Evolutionary conservation across 1,140 invertebrate genomes (phyloP).

Genomic region (Dolichoris vasculosae): DNA sequence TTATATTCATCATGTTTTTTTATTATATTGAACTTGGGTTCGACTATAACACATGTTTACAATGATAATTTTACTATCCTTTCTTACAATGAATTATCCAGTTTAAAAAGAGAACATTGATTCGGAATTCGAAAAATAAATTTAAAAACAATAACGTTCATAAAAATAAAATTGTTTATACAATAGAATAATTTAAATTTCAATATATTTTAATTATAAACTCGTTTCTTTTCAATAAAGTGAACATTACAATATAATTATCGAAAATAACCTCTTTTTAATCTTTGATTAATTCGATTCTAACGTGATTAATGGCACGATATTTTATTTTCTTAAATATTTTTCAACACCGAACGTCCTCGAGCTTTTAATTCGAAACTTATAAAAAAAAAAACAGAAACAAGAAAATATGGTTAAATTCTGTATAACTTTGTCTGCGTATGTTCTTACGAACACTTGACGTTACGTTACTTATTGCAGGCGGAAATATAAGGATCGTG

Average conservation of each 20-base stretch:
- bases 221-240: background rate
- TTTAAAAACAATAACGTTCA: background rate
- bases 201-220: background rate
- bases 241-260: too few relatives aligned
- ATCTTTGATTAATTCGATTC: background rate
- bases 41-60: too few relatives aligned
- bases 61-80: too few relatives aligned
- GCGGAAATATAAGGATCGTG: constrained; percentile 29
- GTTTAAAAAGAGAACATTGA: background rate
- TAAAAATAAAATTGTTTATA: too few relatives aligned
- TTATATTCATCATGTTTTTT: background rate
- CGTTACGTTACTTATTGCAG: constrained; percentile 13
- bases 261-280: background rate
- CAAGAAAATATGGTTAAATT: background rate
- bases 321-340: background rate
- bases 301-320: background rate
- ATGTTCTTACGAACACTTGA: background rate
- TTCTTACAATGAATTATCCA: background rate
- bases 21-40: too few relatives aligned
- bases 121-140: background rate
- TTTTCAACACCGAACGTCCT: constrained; percentile 17
- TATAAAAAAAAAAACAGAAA: constrained; percentile 16
- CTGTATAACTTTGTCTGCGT: background rate
- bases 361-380: background rate
- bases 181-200: background rate